Evolutionary conservation across 2,113 vertebrate species (phyloP), one percentile per base, ranked within the genome.

Genomic region (Semnornis frantzii): DNA sequence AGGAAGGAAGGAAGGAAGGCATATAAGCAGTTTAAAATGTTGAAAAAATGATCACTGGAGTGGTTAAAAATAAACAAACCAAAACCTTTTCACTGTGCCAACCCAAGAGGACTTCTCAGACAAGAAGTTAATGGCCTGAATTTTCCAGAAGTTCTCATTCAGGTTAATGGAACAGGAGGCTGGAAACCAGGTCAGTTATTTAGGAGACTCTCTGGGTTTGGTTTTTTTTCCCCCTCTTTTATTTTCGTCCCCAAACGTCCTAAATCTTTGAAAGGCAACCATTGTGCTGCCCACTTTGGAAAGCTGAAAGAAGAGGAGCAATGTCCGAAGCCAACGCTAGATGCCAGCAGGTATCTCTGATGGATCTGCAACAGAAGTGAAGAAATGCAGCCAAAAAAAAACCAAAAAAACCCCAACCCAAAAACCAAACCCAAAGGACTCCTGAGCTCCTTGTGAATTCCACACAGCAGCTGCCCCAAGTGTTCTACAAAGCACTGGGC

Each of bases 181-280:
- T 87, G 34, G 28, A 94, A 97, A 91, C 62, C 62, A 95, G 94
- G 95, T 4, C 95, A 33, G n/a, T 89, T 93, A 95, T 95, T 96
- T 91, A 91, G 85, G 72, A 92, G 50, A 19, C 28, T 77, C 60
- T 39, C 16, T n/a, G n/a, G n/a, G n/a, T n/a, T n/a, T n/a, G n/a
- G n/a, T n/a, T 48, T 48, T 50, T 50, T 50, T 23, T 50, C 24
- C 24, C 24, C 5, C 9, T 11, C 9, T 48, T 48, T 48, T 48
- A 10, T 48, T 48, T 48, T 48, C 20, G 9, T 1, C 2, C 55
- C 7, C 1, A 54, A 89, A 91, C 28, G 91, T 85, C 89, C 92
- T 93, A 65, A 73, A 94, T 92, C 79, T 85, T 8, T 94, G 92
- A 77, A 89, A 91, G 75, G 31, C 34, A 80, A 4, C 68, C 58